A percentile compares a stretch with the other conserved stretches of the same genome.
These are phyloP conservation scores for Lycaena phlaeas DNA, from an alignment of 2,888 invertebrate species.

Conservation along the genomic window DNA sequence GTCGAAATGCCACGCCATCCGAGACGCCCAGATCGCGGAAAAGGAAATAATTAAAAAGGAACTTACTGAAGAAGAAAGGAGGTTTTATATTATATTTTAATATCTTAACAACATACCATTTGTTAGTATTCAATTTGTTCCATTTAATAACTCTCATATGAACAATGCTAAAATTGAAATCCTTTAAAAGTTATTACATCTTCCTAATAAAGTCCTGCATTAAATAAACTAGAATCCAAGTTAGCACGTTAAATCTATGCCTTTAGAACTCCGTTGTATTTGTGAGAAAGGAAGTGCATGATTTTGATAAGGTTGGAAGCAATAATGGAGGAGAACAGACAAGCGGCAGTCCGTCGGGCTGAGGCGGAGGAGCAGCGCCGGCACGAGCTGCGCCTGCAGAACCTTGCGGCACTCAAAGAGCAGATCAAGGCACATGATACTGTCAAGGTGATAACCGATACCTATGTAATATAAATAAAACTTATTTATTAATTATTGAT, in stretches of 20 bases:
- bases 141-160: too few species aligned
- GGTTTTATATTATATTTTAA: slow-evolving; percentile 33
- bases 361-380: slow-evolving; percentile 57
- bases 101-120: neutral
- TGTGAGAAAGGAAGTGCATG: too few species aligned
- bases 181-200: too few species aligned
- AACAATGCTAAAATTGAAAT: too few species aligned
- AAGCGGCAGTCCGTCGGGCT: slow-evolving; percentile 67
- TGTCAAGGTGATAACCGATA: slow-evolving; percentile 39
- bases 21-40: slow-evolving; percentile 87
- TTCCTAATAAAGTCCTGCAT: too few species aligned
- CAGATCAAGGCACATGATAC: slow-evolving; percentile 60
- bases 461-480: too few species aligned
- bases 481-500: too few species aligned
- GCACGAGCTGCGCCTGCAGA: slow-evolving; percentile 51
- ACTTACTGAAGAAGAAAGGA: slow-evolving; percentile 64
- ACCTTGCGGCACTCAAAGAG: slow-evolving; percentile 59
- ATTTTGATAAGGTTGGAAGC: slow-evolving; percentile 77
- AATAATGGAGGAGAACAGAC: slow-evolving; percentile 81
- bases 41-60: slow-evolving; percentile 73
- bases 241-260: too few species aligned
- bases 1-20: slow-evolving; percentile 87
- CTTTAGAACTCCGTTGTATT: too few species aligned
- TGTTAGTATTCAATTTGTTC: too few species aligned
- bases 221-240: too few species aligned